Evolutionary conservation across 2,888 invertebrate genomes (phyloP).

Genomic region (Tryphoninae sp.): DNA sequence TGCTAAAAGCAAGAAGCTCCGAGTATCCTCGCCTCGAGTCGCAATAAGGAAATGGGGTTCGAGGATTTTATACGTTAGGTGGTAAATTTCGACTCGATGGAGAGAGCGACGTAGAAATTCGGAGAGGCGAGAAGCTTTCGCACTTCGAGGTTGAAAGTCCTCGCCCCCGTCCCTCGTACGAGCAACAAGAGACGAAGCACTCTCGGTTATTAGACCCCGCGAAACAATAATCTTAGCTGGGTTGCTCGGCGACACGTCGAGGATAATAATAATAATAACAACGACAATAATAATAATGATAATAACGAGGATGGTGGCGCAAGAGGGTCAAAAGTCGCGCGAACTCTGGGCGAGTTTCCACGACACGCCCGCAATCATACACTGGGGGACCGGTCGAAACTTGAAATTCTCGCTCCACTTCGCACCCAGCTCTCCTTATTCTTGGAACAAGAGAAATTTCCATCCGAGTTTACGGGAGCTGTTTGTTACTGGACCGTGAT

Average conservation of each 20-base stretch:
- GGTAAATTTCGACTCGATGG: slow-evolving; percentile 32
- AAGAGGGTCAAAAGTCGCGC: slow-evolving; percentile 14
- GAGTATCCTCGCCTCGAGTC: not conserved
- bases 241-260: slow-evolving; percentile 16
- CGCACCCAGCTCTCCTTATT: not conserved
- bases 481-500: slow-evolving; percentile 10
- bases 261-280: slow-evolving; percentile 39
- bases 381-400: slow-evolving; percentile 32
- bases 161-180: slow-evolving; percentile 6
- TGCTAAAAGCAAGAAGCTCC: not conserved
- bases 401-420: slow-evolving; percentile 42
- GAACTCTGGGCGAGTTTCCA: slow-evolving; percentile 15
- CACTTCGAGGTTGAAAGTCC: not conserved
- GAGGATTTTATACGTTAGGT: not conserved
- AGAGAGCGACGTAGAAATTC: slow-evolving; percentile 27
- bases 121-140: not conserved
- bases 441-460: not conserved
- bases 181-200: slow-evolving; percentile 24
- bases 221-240: slow-evolving; percentile 54
- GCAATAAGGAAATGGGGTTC: slow-evolving; percentile 37
- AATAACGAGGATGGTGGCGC: not conserved
- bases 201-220: slow-evolving; percentile 46
- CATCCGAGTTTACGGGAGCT: not conserved
- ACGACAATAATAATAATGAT: slow-evolving; percentile 41
- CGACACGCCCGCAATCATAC: slow-evolving; percentile 27